phyloP scores from a whole-genome alignment of 2,113 vertebrate genomes.

The Heliornis fulica region DNA sequence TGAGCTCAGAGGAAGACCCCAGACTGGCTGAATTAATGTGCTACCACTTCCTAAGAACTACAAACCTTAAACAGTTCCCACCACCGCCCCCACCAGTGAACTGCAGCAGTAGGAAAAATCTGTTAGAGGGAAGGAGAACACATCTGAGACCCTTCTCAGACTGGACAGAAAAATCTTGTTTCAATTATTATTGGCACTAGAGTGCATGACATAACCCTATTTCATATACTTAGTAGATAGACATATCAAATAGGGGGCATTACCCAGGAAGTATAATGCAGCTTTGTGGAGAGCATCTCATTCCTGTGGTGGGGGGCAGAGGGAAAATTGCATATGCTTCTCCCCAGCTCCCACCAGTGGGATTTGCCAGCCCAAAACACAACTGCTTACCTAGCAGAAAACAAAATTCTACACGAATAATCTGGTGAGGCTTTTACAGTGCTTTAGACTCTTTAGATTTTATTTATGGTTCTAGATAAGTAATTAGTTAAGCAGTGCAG shows the following conservation, averaged over 20 bases:
- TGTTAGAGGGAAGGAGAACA: background rate
- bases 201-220: background rate
- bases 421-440: background rate
- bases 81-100: rapidly evolving
- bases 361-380: background rate
- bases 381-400: background rate
- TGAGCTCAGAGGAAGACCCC: background rate
- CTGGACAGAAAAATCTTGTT: background rate
- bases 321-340: rapidly evolving
- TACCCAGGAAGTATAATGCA: background rate
- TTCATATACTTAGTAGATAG: background rate
- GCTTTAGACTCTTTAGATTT: background rate
- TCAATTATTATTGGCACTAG: background rate
- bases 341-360: rapidly evolving
- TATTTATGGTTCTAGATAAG: background rate
- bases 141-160: background rate
- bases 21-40: background rate
- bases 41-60: background rate
- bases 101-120: background rate
- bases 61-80: background rate
- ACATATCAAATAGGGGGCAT: background rate
- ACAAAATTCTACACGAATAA: background rate
- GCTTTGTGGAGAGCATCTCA: background rate
- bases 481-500: background rate
- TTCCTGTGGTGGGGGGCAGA: background rate